Evolutionary conservation across 2,113 vertebrate species (phyloP), one percentile per base, ranked within the genome.

Genomic region (Ibidorhyncha struthersii): DNA sequence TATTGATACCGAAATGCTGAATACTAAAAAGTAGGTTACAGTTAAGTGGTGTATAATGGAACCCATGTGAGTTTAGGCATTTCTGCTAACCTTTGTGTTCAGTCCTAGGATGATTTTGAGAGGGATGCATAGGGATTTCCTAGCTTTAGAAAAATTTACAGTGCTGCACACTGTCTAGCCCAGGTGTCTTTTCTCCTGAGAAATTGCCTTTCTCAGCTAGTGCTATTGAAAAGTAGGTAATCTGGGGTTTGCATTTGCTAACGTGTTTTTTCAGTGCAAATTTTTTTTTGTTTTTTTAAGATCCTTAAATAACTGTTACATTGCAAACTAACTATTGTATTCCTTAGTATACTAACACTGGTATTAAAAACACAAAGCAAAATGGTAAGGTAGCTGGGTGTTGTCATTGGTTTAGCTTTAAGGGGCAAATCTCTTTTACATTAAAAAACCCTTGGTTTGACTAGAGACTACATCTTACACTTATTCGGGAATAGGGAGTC

Each of bases 21-120:
- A 95, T 96, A 8, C 93, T 95, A 69, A 82, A 94, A 97, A 90
- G 96, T 97, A 95, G 97, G 95, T 95, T 96, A 93, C 91, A 82
- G 84, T 80, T 80, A 87, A 93, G 87, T 56, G 93, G 72, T 66
- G 67, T 94, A 14, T 91, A 93, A 85, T 95, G 95, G 95, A 95
- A 32, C 72, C 93, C 73, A 47, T 3, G 2, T 87, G 84, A 94
- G 81, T 87, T 94, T 65, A 69, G 70, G 86, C 93, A 8, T 73
- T 89, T 85, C 89, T 91, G 49, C 70, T 65, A 86, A 77, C 74
- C 91, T 89, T 63, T 52, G 19, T 81, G 72, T 63, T 92, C 43
- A 29, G 41, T 71, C 93, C 61, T 79, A 52, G 56, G 34, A 12
- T 78, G 69, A 22, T 86, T 85, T 56, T 41, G 47, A 95, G 72